Evolutionary conservation across 2,888 invertebrate species (phyloP).

Genomic region (Pediacus dermestoides): DNA sequence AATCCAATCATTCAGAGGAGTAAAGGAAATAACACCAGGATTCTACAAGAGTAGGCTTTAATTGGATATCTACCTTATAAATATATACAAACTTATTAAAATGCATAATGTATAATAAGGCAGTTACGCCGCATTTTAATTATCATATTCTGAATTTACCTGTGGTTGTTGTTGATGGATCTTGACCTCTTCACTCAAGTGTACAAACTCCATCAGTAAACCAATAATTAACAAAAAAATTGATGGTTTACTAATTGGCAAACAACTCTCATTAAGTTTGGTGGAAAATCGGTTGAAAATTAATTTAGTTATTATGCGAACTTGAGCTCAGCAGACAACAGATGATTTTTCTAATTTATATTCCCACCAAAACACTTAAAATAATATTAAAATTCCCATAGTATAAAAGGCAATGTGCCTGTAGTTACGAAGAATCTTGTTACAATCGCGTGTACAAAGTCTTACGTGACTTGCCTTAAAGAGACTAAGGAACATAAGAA

Average conservation of each 20-base stretch:
- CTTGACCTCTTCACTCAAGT: no score
- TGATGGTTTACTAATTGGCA: no score
- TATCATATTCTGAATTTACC: slow-evolving; percentile 18
- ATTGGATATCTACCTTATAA: slow-evolving; percentile 21
- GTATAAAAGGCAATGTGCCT: slow-evolving; percentile 23
- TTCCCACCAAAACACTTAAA: background rate
- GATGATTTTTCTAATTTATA: slow-evolving; percentile 1
- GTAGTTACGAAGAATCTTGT: slow-evolving; percentile 25
- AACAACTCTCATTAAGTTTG: no score
- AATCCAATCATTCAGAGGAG: slow-evolving; percentile 35
- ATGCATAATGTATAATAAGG: slow-evolving; percentile 28
- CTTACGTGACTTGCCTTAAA: slow-evolving; percentile 12
- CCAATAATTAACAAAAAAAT: no score
- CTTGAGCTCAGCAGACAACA: no score
- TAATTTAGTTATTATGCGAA: no score
- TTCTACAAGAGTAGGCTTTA: slow-evolving; percentile 13
- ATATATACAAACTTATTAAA: slow-evolving; percentile 27
- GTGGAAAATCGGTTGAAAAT: no score
- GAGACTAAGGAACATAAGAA: slow-evolving; percentile 15
- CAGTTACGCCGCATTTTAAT: slow-evolving; percentile 28
- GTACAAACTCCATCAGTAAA: no score
- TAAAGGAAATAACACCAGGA: slow-evolving; percentile 16
- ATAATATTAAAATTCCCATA: slow-evolving; percentile 1
- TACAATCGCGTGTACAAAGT: slow-evolving; percentile 23
- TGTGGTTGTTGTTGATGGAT: no score